Base-by-base conservation (phyloP, 2,888 invertebrate species). In the Cancer borealis region DNA sequence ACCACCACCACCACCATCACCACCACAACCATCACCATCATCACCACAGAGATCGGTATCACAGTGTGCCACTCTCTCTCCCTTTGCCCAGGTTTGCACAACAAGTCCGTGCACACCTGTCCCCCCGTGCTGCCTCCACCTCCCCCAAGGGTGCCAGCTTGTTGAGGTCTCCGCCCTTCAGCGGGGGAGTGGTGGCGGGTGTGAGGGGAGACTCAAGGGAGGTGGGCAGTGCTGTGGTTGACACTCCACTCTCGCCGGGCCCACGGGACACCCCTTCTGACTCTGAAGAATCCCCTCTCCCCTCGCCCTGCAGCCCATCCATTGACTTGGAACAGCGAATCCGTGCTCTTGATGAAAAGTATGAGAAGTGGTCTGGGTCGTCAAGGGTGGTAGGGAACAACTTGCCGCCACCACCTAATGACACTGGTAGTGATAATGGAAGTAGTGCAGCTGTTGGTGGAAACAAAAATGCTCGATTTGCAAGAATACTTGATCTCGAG, bases 311-410 rank as follows among this genome's bases (percentile, higher is more conserved):
- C 46, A 95, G 92, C 73, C 95, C 95, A 10, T 95, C 93, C 54
- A 95, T 95, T 93, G 96, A 95, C 46, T 97, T 99, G 96, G 99
- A 99, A 96, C 99, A 99, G 96, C 97, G 99, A 96, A 98, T 99
- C 96, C 98, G 98, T 96, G 98, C 98, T 92, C 97, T 99, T 94
- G 99, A 99, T 97, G 99, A 99, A 96, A 98, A 98, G 96, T 98
- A 99, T 96, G 98, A 98, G 96, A 98, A 98, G 96, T 98, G 98
- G 98, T 98, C 98, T 84, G 96, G 96, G 14, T 96, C 96, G 6
- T 96, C 96, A 30, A 93, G 95, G 89, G 93, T 93, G 49, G 92
- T 95, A 84, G 95, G 92, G 12, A 92, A 93, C 66, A 90, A n/a
- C 79, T 46, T 91, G 66, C 26, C 93, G 17, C 45, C 93, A 91